A percentile compares a stretch with the other conserved stretches of the same genome.
Evolutionary conservation across 2,113 vertebrate genomes (phyloP).

Genomic region (Calidris pugnax): DNA sequence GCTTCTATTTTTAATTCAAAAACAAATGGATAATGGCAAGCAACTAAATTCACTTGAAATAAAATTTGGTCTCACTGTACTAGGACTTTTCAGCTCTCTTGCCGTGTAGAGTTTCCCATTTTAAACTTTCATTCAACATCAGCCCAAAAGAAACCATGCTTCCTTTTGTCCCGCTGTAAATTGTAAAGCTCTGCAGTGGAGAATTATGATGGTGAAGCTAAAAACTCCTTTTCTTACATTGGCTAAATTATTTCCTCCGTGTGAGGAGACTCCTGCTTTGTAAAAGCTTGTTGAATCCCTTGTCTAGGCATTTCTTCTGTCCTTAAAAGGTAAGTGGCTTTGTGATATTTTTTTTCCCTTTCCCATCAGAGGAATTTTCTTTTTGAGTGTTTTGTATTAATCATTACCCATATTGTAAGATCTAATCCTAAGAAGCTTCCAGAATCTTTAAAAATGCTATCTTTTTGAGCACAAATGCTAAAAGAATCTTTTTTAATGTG

Average conservation of each 20-base stretch:
- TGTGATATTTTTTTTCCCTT: neutral
- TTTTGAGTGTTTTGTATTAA: neutral
- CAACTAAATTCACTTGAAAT: slow-evolving; percentile 50
- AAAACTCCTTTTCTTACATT: neutral
- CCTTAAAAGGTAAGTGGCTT: slow-evolving; percentile 20
- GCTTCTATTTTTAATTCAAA: slow-evolving; percentile 6
- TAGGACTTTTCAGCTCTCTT: neutral
- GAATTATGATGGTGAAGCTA: neutral
- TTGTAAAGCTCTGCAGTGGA: neutral
- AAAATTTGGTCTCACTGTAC: slow-evolving; percentile 27
- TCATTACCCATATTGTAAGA: slow-evolving; percentile 16
- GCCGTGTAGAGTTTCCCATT: neutral
- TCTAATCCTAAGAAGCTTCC: slow-evolving; percentile 30
- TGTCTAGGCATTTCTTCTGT: slow-evolving; percentile 2
- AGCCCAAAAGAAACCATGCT: neutral
- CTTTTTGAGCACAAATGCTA: slow-evolving; percentile 56
- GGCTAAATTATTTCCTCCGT: slow-evolving; percentile 15
- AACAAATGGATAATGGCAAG: neutral
- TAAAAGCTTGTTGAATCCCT: neutral
- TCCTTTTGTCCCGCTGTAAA: neutral
- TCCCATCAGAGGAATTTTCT: neutral
- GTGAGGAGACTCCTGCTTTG: neutral
- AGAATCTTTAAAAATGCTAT: slow-evolving; percentile 41
- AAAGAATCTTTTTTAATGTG: slow-evolving; percentile 73
- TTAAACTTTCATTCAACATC: neutral